Conservation (phyloP, 2,113 vertebrate genomes). For the Colistium nudipinnis region DNA sequence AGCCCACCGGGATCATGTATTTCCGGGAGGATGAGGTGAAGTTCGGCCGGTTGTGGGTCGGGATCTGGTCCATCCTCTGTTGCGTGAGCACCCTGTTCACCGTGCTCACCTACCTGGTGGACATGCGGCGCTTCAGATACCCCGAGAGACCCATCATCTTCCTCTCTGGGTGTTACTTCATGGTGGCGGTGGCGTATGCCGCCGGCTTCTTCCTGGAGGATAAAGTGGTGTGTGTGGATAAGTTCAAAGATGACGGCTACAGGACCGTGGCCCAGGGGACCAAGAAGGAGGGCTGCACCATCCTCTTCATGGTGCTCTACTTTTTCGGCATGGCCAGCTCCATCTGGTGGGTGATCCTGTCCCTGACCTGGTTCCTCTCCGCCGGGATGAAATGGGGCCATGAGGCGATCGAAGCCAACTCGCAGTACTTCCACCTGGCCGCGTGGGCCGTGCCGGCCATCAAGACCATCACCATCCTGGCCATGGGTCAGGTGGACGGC, state of each 20-base stretch:
- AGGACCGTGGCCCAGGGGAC: slow-evolving; percentile 96
- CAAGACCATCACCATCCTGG: slow-evolving; percentile 97
- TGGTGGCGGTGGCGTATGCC: slow-evolving; percentile 95
- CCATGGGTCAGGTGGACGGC: slow-evolving; percentile 96
- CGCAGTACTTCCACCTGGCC: slow-evolving; percentile 97
- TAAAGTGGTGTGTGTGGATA: slow-evolving; percentile 92
- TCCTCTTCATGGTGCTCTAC: slow-evolving; percentile 98
- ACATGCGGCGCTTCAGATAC: slow-evolving; percentile 96
- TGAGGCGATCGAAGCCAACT: slow-evolving; percentile 96
- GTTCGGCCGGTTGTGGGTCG: slow-evolving; percentile 95
- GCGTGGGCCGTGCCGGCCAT: slow-evolving; percentile 97
- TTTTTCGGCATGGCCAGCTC: slow-evolving; percentile 99
- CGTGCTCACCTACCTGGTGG: slow-evolving; percentile 95
- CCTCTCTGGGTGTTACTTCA: slow-evolving; percentile 96
- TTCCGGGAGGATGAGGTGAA: slow-evolving; percentile 95
- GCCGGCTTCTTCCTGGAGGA: slow-evolving; percentile 95
- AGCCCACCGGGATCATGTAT: slow-evolving; percentile 95
- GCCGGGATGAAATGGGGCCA: slow-evolving; percentile 99
- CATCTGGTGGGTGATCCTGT: slow-evolving; percentile 98
- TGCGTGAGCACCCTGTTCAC: slow-evolving; percentile 96
- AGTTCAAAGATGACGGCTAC: slow-evolving; percentile 91
- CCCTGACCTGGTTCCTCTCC: slow-evolving; percentile 97
- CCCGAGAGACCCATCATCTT: slow-evolving; percentile 98
- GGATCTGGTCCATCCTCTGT: slow-evolving; percentile 95
- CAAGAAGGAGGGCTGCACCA: slow-evolving; percentile 98